Conservation (phyloP, 2,888 invertebrate species). For the Carpatolechia fugitivella region DNA sequence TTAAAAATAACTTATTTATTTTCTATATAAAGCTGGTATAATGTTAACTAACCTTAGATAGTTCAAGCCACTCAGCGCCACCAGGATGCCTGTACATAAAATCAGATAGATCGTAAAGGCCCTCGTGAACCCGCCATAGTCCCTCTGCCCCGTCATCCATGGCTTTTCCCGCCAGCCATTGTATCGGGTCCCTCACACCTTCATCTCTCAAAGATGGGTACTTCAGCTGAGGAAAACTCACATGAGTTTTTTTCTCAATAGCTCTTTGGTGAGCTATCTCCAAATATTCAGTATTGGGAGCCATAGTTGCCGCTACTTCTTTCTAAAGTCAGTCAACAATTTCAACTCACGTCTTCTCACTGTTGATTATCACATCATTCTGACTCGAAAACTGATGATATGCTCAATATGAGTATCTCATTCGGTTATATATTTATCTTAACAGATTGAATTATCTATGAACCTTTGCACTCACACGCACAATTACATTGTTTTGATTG, state of each 20-base stretch:
- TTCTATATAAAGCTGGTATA: too few species aligned
- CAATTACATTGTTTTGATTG: background rate
- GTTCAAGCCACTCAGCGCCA: conserved; percentile 85
- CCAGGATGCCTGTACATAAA: conserved; percentile 93
- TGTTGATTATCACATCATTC: background rate
- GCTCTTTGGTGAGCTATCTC: conserved; percentile 43
- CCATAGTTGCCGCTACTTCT: conserved; percentile 27
- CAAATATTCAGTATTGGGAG: conserved; percentile 35
- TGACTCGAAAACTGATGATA: background rate
- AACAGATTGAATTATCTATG: background rate
- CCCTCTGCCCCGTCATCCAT: conserved; percentile 85
- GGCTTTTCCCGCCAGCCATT: conserved; percentile 83
- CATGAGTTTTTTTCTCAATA: conserved; percentile 50
- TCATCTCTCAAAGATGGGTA: conserved; percentile 71
- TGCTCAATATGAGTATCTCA: background rate
- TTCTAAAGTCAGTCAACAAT: background rate
- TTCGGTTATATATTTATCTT: background rate
- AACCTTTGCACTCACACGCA: conserved; percentile 14
- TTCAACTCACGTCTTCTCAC: background rate
- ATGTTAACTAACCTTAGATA: conserved; percentile 82
- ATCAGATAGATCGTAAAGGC: conserved; percentile 89
- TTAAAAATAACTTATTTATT: too few species aligned
- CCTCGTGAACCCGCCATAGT: conserved; percentile 87
- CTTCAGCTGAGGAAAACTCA: conserved; percentile 70
- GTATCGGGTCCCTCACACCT: conserved; percentile 46